Conservation (phyloP, 2,888 invertebrate genomes). For the Sarcophaga rosellei region DNA sequence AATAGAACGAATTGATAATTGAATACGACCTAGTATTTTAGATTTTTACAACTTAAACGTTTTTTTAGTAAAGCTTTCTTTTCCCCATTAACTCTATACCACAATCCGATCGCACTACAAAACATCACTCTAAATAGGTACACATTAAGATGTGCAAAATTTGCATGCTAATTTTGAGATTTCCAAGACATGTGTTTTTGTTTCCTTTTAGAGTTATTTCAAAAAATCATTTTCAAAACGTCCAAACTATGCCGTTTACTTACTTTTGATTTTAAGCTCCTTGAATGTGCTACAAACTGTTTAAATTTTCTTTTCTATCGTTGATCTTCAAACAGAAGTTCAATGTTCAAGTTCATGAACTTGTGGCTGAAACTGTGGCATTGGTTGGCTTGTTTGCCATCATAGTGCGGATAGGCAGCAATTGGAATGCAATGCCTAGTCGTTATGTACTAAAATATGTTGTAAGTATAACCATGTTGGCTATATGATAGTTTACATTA, state of each 20-base stretch:
- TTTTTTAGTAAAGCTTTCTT: too few relatives aligned
- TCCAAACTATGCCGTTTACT: not conserved
- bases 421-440: not conserved
- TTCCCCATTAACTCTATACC: too few relatives aligned
- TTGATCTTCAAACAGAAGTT: constrained; percentile 54
- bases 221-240: not conserved
- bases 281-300: constrained; percentile 9
- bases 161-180: too few relatives aligned
- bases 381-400: constrained; percentile 16
- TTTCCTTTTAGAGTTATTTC: not conserved
- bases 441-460: constrained; percentile 8
- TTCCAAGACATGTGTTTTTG: too few relatives aligned
- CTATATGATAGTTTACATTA: not conserved
- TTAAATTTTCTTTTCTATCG: constrained; percentile 11
- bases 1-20: too few relatives aligned
- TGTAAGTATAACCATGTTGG: not conserved
- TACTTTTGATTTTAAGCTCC: constrained; percentile 10
- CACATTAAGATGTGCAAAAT: too few relatives aligned
- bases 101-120: too few relatives aligned
- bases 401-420: not conserved
- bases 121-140: too few relatives aligned
- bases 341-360: constrained; percentile 68
- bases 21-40: too few relatives aligned
- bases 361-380: constrained; percentile 38
- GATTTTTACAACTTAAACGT: too few relatives aligned